A percentile compares a stretch with the other conserved stretches of the same genome.
Evolutionary conservation across 2,888 invertebrate genomes (phyloP).

Genomic region (Nudaria mundana): DNA sequence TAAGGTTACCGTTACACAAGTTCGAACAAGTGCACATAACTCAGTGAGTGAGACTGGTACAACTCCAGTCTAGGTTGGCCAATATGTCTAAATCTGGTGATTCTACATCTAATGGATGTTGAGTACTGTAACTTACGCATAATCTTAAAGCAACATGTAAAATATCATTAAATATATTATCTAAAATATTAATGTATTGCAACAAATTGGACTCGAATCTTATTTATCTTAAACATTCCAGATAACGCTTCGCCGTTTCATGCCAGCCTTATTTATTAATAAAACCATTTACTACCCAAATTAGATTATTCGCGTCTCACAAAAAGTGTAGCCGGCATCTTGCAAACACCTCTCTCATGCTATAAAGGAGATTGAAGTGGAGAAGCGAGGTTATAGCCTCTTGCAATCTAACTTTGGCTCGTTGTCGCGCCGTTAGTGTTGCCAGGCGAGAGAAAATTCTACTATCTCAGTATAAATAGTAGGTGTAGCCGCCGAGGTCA

Average conservation of each 20-base stretch:
- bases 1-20: constrained; percentile 14
- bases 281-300: constrained; percentile 41
- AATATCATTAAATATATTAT: too few relatives aligned
- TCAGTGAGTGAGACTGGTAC: constrained; percentile 4
- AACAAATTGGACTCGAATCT: constrained; percentile 14
- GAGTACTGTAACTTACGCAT: background rate
- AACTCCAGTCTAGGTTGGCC: constrained; percentile 1
- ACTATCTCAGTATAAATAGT: constrained; percentile 50
- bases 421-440: constrained; percentile 61
- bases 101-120: background rate
- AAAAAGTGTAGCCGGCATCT: constrained; percentile 33
- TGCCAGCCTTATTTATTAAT: constrained; percentile 44
- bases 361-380: constrained; percentile 44
- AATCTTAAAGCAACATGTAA: too few relatives aligned
- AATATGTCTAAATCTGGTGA: constrained; percentile 17
- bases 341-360: constrained; percentile 41
- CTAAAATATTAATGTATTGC: background rate
- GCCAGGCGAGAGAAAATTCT: constrained; percentile 43
- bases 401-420: constrained; percentile 70
- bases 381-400: constrained; percentile 42
- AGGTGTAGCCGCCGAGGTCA: constrained; percentile 44
- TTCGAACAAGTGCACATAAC: constrained; percentile 7
- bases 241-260: constrained; percentile 28
- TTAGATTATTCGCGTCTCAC: constrained; percentile 42
- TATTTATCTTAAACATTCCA: constrained; percentile 29